Percentiles rank a stretch among this genome's conserved stretches.
phyloP scores from a whole-genome alignment of 2,888 invertebrate species.

The Cephalotes varians region DNA sequence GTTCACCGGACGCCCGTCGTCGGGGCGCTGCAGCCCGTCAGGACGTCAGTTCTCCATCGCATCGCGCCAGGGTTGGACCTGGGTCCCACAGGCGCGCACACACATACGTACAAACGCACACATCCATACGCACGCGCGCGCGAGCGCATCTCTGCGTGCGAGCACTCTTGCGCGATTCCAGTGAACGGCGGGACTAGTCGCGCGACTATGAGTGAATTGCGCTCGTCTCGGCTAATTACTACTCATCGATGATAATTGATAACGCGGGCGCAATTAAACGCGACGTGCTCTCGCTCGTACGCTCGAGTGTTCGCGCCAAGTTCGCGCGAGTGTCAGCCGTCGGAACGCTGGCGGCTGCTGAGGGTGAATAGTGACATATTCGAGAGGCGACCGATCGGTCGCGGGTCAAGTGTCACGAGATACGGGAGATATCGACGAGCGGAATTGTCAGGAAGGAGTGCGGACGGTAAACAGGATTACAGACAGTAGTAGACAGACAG shows the following conservation, averaged over 20 bases:
- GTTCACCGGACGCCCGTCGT: slow-evolving; percentile 78
- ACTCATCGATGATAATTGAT: slow-evolving; percentile 29
- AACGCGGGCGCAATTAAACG: slow-evolving; percentile 35
- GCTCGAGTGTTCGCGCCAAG: slow-evolving; percentile 32
- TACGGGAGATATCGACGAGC: slow-evolving; percentile 15
- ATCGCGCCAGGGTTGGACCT: slow-evolving; percentile 79
- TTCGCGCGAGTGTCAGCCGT: slow-evolving; percentile 37
- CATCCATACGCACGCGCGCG: background rate
- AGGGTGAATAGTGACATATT: slow-evolving; percentile 38
- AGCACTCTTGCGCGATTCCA: slow-evolving; percentile 28
- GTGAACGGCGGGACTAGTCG: slow-evolving; percentile 29
- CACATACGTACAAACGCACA: background rate
- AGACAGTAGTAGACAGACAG: background rate
- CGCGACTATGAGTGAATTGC: slow-evolving; percentile 44
- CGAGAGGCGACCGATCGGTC: slow-evolving; percentile 21
- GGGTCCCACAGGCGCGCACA: slow-evolving; percentile 20
- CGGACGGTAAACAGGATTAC: background rate
- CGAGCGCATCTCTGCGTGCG: slow-evolving; percentile 45
- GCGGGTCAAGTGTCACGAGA: slow-evolving; percentile 30
- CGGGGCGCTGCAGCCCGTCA: slow-evolving; percentile 78
- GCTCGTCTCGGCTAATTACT: background rate
- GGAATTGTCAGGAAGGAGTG: background rate
- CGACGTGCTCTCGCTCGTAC: slow-evolving; percentile 8
- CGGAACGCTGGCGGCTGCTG: slow-evolving; percentile 18
- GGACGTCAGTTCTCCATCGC: slow-evolving; percentile 82